These are phyloP conservation scores for Drosophila auraria DNA, from an alignment of 1,140 invertebrate genomes.

Conservation along the genomic window DNA sequence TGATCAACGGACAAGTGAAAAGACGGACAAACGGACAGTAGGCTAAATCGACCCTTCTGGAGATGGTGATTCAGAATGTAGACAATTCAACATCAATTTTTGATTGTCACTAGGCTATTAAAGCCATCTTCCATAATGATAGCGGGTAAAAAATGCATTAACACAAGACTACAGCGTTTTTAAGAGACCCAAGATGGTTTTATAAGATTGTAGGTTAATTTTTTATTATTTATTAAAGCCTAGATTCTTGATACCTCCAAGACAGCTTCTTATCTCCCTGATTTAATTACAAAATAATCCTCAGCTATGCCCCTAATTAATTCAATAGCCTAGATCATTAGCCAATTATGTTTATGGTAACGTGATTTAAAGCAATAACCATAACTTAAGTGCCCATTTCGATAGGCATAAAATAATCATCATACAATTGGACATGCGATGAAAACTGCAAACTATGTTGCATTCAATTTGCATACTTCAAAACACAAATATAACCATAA, in stretches of 20 bases:
- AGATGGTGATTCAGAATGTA: too few relatives aligned
- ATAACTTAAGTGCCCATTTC: slow-evolving; percentile 14
- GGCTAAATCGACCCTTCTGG: background rate
- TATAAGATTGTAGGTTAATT: background rate
- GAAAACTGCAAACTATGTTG: slow-evolving; percentile 1
- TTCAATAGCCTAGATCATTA: slow-evolving; percentile 28
- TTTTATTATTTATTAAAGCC: too few relatives aligned
- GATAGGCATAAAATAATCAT: slow-evolving; percentile 7
- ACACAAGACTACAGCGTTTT: too few relatives aligned
- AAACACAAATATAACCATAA: slow-evolving; percentile 20
- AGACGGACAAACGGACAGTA: background rate
- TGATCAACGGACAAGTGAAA: too few relatives aligned
- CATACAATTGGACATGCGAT: slow-evolving; percentile 20
- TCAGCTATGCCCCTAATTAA: slow-evolving; percentile 9
- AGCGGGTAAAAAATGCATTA: too few relatives aligned
- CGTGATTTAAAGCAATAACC: slow-evolving; percentile 19
- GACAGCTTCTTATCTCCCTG: background rate
- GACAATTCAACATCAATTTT: too few relatives aligned
- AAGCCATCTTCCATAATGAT: too few relatives aligned
- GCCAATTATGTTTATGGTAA: slow-evolving; percentile 31
- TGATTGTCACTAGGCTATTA: too few relatives aligned
- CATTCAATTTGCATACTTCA: slow-evolving; percentile 48
- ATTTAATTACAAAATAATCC: background rate
- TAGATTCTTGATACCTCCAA: too few relatives aligned
- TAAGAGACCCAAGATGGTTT: too few relatives aligned